Evolutionary conservation across 2,113 vertebrate species (phyloP), one percentile per base, ranked within the genome.

Genomic region (Leptosomus discolor): DNA sequence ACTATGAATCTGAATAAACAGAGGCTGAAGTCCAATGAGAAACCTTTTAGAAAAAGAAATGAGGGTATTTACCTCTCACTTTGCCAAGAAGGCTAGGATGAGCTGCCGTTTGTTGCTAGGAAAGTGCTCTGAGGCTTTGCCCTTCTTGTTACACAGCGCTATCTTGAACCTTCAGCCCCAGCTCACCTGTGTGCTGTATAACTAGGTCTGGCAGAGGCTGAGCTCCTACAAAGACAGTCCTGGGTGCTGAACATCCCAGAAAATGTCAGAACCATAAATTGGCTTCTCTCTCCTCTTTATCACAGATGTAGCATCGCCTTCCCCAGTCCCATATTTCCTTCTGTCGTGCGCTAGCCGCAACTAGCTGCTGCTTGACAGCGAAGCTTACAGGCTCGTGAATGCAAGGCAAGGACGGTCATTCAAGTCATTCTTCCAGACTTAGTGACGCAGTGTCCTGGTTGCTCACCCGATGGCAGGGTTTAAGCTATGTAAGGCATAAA

Each of bases 351-450:
- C 46, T 20, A 64, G 60, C 48, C 71, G 85, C n/a, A 51, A 32
- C 27, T 32, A 78, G 46, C 29, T 41, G 48, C 63, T 78, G 24
- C 50, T 41, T 26, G 10, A 57, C 56, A 90, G 82, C 53, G 82
- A 50, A 74, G 41, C 32, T 70, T 30, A 26, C 6, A 7, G 22
- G 30, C 26, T 88, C 46, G 18, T 36, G 37, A 81, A 64, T 0
- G 3, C 39, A 13, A 51, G 58, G 23, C 15, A 26, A 71, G 36
- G 12, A n/a, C 0, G 0, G 0, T n/a, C 5, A 2, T 39, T 68
- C 48, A 43, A n/a, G 53, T 5, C 64, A 21, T 9, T 90, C 30
- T 46, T 48, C 39, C 3, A 39, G 53, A 80, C n/a, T 65, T 32
- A 75, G 60, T 2, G 3, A 32, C 32, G 15, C 5, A 6, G 19